Conservation (phyloP, 2,888 invertebrate genomes). For the Eupithecia subumbrata region DNA sequence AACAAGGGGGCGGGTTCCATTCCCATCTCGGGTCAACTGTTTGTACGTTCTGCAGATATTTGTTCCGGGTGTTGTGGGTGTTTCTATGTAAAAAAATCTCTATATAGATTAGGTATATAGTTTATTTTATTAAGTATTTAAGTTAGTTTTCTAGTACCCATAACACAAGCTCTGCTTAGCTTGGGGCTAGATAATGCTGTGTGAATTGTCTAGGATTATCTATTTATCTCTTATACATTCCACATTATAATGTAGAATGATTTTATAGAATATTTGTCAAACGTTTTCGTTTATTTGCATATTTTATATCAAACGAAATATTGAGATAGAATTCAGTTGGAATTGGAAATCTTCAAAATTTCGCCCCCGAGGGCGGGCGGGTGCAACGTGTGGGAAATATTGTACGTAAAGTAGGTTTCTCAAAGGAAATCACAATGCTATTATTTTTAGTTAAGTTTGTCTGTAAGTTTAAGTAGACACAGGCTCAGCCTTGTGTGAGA, state of each 20-base stretch:
- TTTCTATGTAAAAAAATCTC: too few species aligned
- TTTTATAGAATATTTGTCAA: background rate
- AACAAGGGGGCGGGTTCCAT: background rate
- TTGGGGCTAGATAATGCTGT: too few species aligned
- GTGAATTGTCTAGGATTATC: too few species aligned
- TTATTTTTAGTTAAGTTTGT: background rate
- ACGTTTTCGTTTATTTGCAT: slow-evolving; percentile 15
- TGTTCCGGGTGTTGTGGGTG: too few species aligned
- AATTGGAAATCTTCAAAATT: slow-evolving; percentile 29
- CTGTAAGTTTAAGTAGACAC: too few species aligned
- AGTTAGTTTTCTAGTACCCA: too few species aligned
- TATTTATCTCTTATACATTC: background rate
- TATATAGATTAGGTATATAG: too few species aligned
- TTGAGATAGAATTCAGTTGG: slow-evolving; percentile 23
- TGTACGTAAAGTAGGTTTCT: background rate
- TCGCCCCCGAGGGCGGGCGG: slow-evolving; percentile 14
- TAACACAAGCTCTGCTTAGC: too few species aligned
- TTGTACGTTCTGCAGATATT: too few species aligned
- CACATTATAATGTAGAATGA: background rate
- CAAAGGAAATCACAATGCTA: background rate
- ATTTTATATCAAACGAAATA: slow-evolving; percentile 17
- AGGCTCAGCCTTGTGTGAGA: too few species aligned
- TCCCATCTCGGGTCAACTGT: too few species aligned
- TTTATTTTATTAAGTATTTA: too few species aligned
- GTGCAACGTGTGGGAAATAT: background rate